Evolutionary conservation across 2,113 vertebrate species (phyloP), one percentile per base, ranked within the genome.

Genomic region (Conger conger): DNA sequence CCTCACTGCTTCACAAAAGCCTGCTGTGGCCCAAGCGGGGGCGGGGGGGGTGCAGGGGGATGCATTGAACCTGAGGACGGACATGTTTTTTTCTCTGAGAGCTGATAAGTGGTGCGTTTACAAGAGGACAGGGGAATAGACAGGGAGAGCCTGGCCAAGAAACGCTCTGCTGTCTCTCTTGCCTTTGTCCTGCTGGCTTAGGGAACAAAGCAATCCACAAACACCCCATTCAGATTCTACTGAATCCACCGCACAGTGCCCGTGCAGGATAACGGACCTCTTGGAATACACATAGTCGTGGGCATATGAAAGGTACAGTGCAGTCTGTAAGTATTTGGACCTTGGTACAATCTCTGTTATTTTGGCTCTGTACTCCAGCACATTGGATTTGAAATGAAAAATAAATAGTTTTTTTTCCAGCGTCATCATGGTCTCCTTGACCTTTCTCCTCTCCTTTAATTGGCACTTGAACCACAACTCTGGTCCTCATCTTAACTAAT

Each of bases 31-130:
- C 57, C 23, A 5, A 7, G 23, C 2, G 20, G 57, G 45, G n/a
- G n/a, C n/a, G 50, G 50, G 50, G 50, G 23, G 57, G 9, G 57
- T 63, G 57, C 57, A 20, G 23, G 57, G 57, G 5, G 57, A 63
- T 8, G 57, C 18, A 8, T 23, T 63, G 57, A 63, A 63, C 57
- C 57, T 63, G 57, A 63, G 57, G 20, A 20, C 57, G 20, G 57
- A 63, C 57, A 63, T 63, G 57, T 63, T 63, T 63, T 50, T 63
- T 63, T 63, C 57, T 63, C 20, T 18, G 57, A 63, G 18, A 23
- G 57, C 57, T 63, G 57, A 63, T 63, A 63, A 63, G 57, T 63
- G 57, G 57, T 63, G 57, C 57, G 57, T 63, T 63, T 63, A 63
- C 57, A 63, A 63, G 18, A 63, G 57, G 57, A 8, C 57, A 63